These are phyloP conservation scores for Steinernema scapterisci DNA, from an alignment of 2,888 invertebrate genomes.

Conservation along the genomic window DNA sequence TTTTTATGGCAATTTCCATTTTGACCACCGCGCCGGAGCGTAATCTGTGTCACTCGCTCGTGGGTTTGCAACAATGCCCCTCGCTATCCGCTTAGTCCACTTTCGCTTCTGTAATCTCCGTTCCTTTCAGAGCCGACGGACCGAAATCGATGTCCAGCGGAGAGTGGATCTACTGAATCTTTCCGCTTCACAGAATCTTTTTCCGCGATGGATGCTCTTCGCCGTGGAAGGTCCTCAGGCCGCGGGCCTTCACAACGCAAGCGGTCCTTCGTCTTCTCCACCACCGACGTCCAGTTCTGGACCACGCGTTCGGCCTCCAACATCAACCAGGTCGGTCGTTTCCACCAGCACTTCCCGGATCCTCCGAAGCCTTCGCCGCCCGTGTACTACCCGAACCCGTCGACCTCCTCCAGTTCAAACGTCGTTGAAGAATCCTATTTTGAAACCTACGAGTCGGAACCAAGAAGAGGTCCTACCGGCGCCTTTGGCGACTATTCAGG, in stretches of 20 bases:
- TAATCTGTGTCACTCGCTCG: background rate
- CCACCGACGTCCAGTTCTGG: constrained; percentile 39
- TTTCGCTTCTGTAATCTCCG: background rate
- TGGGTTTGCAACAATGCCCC: constrained; percentile 15
- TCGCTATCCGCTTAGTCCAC: constrained; percentile 26
- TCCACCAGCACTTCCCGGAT: constrained; percentile 19
- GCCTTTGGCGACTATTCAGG: too few species aligned
- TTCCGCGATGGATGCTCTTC: background rate
- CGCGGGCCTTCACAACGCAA: background rate
- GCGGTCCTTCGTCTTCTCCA: constrained; percentile 36
- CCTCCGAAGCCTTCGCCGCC: background rate
- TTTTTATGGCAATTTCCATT: constrained; percentile 4
- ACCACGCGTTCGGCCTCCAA: constrained; percentile 33
- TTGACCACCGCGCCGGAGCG: background rate
- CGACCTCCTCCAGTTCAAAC: background rate
- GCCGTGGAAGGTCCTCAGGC: background rate
- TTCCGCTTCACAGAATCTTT: background rate
- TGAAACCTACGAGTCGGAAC: background rate
- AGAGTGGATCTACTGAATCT: background rate
- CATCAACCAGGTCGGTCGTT: constrained; percentile 25
- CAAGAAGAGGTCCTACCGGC: background rate
- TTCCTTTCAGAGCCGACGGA: constrained; percentile 15
- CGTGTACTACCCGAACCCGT: constrained; percentile 16
- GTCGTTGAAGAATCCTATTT: background rate
- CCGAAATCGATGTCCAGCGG: constrained; percentile 10